Base-by-base conservation (phyloP, 2,797 vertebrate species). In the Neosalanx taihuensis region DNA sequence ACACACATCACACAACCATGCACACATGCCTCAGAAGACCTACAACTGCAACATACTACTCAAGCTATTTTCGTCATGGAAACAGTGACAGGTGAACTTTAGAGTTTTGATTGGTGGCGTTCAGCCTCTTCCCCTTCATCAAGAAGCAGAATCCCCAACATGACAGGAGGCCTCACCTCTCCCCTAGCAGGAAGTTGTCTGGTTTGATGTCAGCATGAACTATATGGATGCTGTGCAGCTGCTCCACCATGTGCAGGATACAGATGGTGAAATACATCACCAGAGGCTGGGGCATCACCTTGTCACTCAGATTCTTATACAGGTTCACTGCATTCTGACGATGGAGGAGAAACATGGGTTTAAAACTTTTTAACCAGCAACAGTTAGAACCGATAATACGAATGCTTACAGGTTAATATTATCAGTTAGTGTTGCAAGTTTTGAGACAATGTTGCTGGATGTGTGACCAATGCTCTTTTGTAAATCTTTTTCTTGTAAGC, bases 121-220 rank as follows among this genome's bases (percentile, higher is more conserved):
- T n/a, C 18, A 56, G 18, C 51, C 15, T 56, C 51, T n/a, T 53
- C 51, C 51, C 18, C 17, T 53, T 53, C 13, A 53, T 18, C 17
- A 56, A 17, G 41, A 56, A 10, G 3, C 51, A 17, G 17, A 56
- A 56, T 1, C 18, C 17, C 17, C 15, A n/a, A 46, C 3, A 5
- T n/a, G 51, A 17, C 51, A n/a, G 18, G 15, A 49, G 6, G 6
- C 37, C 20, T 23, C 81, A 93, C 97, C 93, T 94, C 80, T 95
- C 91, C 26, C 95, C 95, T 10, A 99, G 88, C 60, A 97, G 85
- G 89, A 99, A 96, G 74, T 99, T 99, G 90, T 99, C 97, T 0
- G 97, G 97, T 31, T 99, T 99, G 85, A 99, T 89, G 89, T 99
- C 97, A 4, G 95, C 97, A 2, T 99, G 97, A 83, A 99, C 80